These are phyloP conservation scores for Calameuta idolon DNA, from an alignment of 2,888 invertebrate genomes.

Conservation along the genomic window DNA sequence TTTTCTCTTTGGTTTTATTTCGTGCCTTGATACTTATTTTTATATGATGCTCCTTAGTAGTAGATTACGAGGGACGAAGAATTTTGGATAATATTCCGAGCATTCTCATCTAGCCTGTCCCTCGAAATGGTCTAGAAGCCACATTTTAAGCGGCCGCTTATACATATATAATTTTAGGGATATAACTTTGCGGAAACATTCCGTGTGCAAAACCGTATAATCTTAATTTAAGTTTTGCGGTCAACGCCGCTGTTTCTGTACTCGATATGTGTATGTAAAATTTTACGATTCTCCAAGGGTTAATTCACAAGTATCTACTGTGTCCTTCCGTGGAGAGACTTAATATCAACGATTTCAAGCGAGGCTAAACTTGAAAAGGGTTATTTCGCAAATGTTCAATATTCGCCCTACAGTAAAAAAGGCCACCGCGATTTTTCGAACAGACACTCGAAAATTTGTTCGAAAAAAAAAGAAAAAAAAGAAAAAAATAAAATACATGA, in stretches of 20 bases:
- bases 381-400: not conserved
- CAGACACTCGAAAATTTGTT: not conserved
- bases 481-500: not conserved
- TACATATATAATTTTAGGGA: not conserved
- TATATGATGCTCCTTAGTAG: not conserved
- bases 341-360: not conserved
- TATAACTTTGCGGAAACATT: not conserved
- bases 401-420: not conserved
- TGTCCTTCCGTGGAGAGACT: not conserved
- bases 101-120: not conserved
- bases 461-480: not conserved
- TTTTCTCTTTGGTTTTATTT: not conserved
- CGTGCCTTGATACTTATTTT: not conserved
- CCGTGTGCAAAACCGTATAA: not conserved
- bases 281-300: conserved; percentile 4
- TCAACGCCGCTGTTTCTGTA: not conserved
- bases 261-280: not conserved
- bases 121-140: not conserved
- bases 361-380: not conserved
- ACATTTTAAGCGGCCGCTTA: not conserved
- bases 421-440: not conserved
- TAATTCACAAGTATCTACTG: not conserved
- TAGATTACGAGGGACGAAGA: not conserved
- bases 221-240: conserved; percentile 10
- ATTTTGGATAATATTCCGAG: not conserved